Evolutionary conservation across 2,888 invertebrate genomes (phyloP).

Genomic region (Mesodorylaimus sp.): DNA sequence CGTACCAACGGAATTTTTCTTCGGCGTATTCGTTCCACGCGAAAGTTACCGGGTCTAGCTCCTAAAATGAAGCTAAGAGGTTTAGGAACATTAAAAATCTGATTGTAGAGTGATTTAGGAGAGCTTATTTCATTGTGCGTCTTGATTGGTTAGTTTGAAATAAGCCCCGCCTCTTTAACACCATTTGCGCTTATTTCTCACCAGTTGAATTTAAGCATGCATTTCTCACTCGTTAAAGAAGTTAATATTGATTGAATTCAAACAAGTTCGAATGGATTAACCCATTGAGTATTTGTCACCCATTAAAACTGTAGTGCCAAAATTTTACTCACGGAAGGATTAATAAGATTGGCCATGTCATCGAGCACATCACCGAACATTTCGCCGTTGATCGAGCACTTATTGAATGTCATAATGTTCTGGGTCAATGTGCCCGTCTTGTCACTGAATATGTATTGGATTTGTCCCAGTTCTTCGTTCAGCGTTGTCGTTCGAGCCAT

Average conservation of each 20-base stretch:
- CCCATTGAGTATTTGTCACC: no score
- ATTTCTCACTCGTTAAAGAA: no score
- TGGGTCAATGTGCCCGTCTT: constrained; percentile 97
- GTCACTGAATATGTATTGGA: constrained; percentile 97
- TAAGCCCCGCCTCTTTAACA: no score
- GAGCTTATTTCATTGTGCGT: no score
- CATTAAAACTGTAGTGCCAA: no score
- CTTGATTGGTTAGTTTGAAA: no score
- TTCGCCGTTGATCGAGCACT: constrained; percentile 80
- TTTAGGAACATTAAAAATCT: no score
- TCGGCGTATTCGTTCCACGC: constrained; percentile 84
- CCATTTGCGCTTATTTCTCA: no score
- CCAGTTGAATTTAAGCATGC: no score
- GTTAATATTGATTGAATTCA: no score
- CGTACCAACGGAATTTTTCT: constrained; percentile 80
- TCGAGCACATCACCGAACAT: constrained; percentile 65
- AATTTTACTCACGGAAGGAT: no score
- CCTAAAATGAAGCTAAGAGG: constrained; percentile 40
- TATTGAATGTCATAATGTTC: constrained; percentile 99
- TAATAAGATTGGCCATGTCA: constrained; percentile 20
- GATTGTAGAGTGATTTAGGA: no score
- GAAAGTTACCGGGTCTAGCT: constrained; percentile 64
- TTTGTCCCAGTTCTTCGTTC: constrained; percentile 94
- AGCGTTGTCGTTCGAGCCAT: constrained; percentile 90
- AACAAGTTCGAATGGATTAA: not conserved